A percentile compares a stretch with the other conserved stretches of the same genome.
These are phyloP conservation scores for Mesoligia furuncula DNA, from an alignment of 2,888 invertebrate species.

Conservation along the genomic window DNA sequence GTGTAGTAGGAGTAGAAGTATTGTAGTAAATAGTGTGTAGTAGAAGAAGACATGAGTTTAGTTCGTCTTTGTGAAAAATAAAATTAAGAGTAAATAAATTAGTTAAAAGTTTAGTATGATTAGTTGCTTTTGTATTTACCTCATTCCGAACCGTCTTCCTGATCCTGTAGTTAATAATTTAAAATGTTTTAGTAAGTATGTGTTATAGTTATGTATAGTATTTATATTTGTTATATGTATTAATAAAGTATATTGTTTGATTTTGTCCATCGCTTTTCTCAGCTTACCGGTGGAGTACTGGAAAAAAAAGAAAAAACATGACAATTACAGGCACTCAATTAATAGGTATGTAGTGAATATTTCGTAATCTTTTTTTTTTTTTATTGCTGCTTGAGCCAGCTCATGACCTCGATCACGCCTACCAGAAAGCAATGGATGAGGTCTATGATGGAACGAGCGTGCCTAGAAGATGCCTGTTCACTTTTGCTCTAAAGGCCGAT, in stretches of 20 bases:
- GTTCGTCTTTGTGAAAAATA: constrained; percentile 53
- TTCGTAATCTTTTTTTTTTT: not conserved
- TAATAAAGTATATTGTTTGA: constrained; percentile 16
- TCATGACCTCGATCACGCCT: too few species aligned
- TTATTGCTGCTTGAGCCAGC: too few species aligned
- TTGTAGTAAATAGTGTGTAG: not conserved
- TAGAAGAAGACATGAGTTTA: constrained; percentile 21
- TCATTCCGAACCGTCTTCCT: constrained; percentile 17
- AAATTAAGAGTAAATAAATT: not conserved
- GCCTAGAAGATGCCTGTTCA: too few species aligned
- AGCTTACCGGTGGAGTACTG: constrained; percentile 59
- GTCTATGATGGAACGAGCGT: too few species aligned
- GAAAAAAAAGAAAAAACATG: constrained; percentile 38
- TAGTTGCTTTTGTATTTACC: constrained; percentile 45
- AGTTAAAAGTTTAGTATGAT: not conserved
- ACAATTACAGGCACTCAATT: not conserved
- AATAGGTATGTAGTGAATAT: not conserved
- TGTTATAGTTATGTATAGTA: constrained; percentile 18
- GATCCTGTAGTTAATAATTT: constrained; percentile 24
- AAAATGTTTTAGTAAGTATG: constrained; percentile 30
- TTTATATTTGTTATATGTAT: constrained; percentile 9
- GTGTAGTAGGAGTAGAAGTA: not conserved
- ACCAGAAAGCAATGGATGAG: too few species aligned
- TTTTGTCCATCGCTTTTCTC: constrained; percentile 8
- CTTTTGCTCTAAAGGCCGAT: too few species aligned